Evolutionary conservation across 2,888 invertebrate genomes (phyloP).

Genomic region (Drosophila buzzatii): DNA sequence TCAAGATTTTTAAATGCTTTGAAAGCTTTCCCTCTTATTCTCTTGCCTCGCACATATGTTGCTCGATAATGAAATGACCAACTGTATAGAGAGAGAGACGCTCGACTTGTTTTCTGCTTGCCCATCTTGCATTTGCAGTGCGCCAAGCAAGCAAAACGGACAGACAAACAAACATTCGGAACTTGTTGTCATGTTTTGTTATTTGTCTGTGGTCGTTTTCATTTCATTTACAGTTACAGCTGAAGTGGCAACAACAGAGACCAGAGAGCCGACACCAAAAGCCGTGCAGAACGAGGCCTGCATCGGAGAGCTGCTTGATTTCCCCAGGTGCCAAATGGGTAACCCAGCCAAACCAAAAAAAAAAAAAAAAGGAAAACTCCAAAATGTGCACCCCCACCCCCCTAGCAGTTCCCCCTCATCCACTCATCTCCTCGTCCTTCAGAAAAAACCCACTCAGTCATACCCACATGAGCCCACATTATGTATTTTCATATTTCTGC

Average conservation of each 20-base stretch:
- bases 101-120: too few species aligned
- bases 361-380: background rate
- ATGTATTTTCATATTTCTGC: conserved; percentile 66
- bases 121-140: background rate
- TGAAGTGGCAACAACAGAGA: conserved; percentile 60
- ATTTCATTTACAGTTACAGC: conserved; percentile 72
- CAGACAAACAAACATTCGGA: conserved; percentile 22
- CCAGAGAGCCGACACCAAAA: conserved; percentile 26
- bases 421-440: too few species aligned
- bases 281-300: conserved; percentile 49
- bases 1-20: conserved; percentile 3
- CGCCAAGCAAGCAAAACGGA: background rate
- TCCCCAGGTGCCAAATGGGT: conserved; percentile 74
- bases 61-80: conserved; percentile 36
- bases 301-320: conserved; percentile 70
- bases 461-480: conserved; percentile 52
- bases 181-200: conserved; percentile 64
- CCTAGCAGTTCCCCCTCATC: background rate
- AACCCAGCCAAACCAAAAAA: conserved; percentile 12
- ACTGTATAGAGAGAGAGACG: background rate
- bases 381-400: conserved; percentile 1
- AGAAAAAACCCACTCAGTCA: conserved; percentile 7
- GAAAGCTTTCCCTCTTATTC: conserved; percentile 11
- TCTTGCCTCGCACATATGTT: conserved; percentile 18
- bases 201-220: conserved; percentile 73